Base-by-base conservation (phyloP, 2,797 vertebrate species). In the Scarus forsteni region DNA sequence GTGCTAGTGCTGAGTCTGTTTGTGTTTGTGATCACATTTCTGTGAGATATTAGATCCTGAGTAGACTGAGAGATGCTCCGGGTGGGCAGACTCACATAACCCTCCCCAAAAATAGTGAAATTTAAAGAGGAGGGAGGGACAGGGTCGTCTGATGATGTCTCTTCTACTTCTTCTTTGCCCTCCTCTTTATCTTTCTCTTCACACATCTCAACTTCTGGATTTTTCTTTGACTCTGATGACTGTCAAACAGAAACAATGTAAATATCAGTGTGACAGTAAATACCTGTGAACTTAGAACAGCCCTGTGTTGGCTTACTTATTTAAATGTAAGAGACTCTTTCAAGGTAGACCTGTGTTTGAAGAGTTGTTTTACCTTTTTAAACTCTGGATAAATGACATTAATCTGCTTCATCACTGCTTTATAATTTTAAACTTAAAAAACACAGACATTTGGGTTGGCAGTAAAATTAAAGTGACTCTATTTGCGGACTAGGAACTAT, bases 21-120 rank as follows among this genome's bases (percentile, higher is more conserved):
- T 15, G 51, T 16, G 61, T 39, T 70, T 35, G 59, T 40, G 43
- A 7, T 48, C 57, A 27, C 11, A 1, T 52, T 18, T 8, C 40
- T 39, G 60, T 62, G 80, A 55, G 70, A 77, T 1, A 59, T 51
- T 1, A 73, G 84, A 56, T 85, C 85, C 79, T 85, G 74, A 6
- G 75, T 80, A 75, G 85, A 89, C 53, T 40, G 70, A 49, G 49
- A 83, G 49, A 19, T 4, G 7, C 11, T 40, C 11, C 5, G 27
- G 8, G 3, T 6, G 1, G 85, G 85, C 7, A 89, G 86, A 39
- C 53, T 57, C 44, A 93, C 78, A 1, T 93, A 91, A 11, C 63
- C 85, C 0, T 46, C 46, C 1, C 66, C 44, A 1, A 27, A 71
- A 1, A 66, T 15, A 18, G 38, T 0, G 4, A 67, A 58, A 6